These are phyloP conservation scores for Coenobita brevimanus DNA, from an alignment of 1,140 invertebrate genomes.

Conservation along the genomic window DNA sequence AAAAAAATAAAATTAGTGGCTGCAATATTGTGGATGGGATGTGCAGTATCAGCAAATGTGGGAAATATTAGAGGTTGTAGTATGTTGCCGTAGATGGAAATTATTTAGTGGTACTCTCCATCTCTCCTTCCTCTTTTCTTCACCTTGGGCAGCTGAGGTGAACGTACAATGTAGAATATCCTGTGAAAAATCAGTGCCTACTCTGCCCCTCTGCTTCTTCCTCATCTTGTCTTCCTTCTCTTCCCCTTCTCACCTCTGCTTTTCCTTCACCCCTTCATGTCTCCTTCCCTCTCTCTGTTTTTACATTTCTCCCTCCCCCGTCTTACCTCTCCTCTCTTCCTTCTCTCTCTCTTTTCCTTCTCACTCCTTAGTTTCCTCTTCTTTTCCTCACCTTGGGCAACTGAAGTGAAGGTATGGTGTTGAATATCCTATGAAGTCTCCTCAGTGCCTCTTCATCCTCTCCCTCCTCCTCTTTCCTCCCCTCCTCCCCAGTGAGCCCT, in stretches of 20 bases:
- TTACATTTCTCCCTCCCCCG: not conserved
- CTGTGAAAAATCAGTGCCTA: slow-evolving; percentile 31
- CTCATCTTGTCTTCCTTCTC: not conserved
- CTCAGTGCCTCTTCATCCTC: slow-evolving; percentile 14
- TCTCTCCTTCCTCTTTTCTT: not conserved
- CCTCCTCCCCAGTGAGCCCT: not conserved
- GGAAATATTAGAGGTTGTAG: no score
- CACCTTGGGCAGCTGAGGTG: slow-evolving; percentile 55
- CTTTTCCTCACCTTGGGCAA: slow-evolving; percentile 34
- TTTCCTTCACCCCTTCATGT: not conserved
- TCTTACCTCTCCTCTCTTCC: not conserved
- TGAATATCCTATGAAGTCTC: slow-evolving; percentile 47
- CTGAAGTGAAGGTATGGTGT: slow-evolving; percentile 52
- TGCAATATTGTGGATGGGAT: no score
- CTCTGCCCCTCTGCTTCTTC: no score
- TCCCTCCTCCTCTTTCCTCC: slow-evolving; percentile 3
- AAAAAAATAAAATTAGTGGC: not conserved
- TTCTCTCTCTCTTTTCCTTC: not conserved
- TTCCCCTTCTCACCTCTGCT: not conserved
- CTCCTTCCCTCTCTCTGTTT: not conserved
- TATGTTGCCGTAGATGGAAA: no score
- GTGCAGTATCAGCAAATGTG: no score
- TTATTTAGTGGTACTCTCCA: no score
- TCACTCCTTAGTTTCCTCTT: not conserved
- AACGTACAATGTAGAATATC: slow-evolving; percentile 49